phyloP scores from a whole-genome alignment of 2,888 invertebrate species.

The Eupeodes latifasciatus region DNA sequence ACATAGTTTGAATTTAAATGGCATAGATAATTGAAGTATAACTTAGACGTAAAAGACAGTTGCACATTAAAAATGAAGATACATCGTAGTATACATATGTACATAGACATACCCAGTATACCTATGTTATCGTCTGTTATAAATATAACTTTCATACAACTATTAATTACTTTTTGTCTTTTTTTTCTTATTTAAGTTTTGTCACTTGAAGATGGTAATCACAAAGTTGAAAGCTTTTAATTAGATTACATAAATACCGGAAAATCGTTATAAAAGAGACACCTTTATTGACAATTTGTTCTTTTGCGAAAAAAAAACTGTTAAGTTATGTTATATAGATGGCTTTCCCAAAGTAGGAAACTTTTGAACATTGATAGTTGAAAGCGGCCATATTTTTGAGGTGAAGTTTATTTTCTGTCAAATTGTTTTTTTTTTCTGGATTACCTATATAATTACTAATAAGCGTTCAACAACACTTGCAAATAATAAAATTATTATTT shows the following conservation, averaged over 20 bases:
- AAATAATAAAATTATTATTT: too few species aligned
- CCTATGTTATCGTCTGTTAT: background rate
- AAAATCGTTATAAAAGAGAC: background rate
- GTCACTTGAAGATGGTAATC: conserved; percentile 18
- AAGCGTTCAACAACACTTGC: too few species aligned
- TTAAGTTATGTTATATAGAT: too few species aligned
- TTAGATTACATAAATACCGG: background rate
- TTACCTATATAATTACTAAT: too few species aligned
- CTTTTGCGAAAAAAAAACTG: too few species aligned
- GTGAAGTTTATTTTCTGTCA: too few species aligned
- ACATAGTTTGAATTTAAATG: conserved; percentile 8
- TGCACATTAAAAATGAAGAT: background rate
- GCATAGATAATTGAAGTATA: conserved; percentile 25
- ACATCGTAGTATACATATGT: too few species aligned
- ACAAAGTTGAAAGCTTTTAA: conserved; percentile 15
- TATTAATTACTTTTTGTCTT: conserved; percentile 15
- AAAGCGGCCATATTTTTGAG: too few species aligned
- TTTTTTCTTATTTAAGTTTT: background rate
- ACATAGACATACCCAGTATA: background rate
- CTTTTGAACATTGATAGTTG: too few species aligned
- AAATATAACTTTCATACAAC: conserved; percentile 28
- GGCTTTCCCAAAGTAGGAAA: too few species aligned
- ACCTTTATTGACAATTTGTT: too few species aligned
- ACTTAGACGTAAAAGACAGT: conserved; percentile 26
- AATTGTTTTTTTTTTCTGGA: too few species aligned